These are phyloP conservation scores for Grapholita molesta DNA, from an alignment of 1,140 invertebrate species.

Conservation along the genomic window DNA sequence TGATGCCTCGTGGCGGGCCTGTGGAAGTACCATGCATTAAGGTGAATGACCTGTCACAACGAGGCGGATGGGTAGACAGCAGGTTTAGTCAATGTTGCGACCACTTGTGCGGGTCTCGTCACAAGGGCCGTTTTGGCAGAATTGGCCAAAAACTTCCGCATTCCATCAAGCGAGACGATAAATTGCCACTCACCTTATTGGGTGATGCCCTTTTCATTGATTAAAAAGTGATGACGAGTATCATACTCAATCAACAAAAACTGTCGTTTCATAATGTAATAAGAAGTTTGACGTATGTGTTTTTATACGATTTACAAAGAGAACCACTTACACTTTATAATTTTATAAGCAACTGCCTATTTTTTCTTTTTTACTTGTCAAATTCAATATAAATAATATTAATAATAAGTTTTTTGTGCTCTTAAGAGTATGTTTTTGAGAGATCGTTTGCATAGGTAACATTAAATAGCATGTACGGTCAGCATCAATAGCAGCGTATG, in stretches of 20 bases:
- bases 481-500: too few relatives aligned
- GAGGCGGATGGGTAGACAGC: conserved; percentile 11
- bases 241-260: background rate
- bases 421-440: too few relatives aligned
- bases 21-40: background rate
- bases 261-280: background rate
- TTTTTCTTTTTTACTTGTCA: background rate
- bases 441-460: too few relatives aligned
- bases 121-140: background rate
- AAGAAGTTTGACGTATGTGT: background rate
- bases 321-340: background rate
- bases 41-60: conserved; percentile 6
- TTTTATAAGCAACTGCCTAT: background rate
- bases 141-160: conserved; percentile 13
- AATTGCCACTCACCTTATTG: conserved; percentile 1
- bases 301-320: background rate
- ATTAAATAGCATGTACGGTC: too few relatives aligned
- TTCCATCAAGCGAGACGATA: conserved; percentile 3
- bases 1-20: background rate
- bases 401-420: too few relatives aligned
- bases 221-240: background rate
- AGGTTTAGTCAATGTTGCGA: conserved; percentile 16
- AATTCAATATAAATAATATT: background rate
- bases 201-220: conserved; percentile 11
- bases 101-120: conserved; percentile 10